phyloP scores from a whole-genome alignment of 2,797 vertebrate genomes.

The Caiman crocodilus region DNA sequence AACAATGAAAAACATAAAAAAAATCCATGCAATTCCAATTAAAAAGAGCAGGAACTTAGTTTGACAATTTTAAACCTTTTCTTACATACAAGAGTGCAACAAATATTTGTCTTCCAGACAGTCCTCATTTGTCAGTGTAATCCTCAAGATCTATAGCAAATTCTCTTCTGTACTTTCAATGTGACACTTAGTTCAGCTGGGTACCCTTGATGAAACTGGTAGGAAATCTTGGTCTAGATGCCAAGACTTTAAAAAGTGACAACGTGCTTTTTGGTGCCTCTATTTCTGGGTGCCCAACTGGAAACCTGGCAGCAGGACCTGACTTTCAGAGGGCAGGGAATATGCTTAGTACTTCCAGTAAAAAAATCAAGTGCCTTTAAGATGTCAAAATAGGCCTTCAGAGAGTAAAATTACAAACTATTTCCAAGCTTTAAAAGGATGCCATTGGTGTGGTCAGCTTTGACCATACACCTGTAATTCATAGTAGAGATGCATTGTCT shows the following conservation, averaged over 20 bases:
- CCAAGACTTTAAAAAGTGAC: background rate
- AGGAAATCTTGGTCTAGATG: background rate
- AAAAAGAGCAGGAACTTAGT: background rate
- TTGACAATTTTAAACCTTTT: background rate
- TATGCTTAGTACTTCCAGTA: background rate
- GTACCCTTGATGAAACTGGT: background rate
- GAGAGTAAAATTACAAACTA: constrained; percentile 45
- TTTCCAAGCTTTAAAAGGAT: constrained; percentile 38
- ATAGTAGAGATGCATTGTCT: constrained; percentile 17
- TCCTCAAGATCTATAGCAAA: background rate
- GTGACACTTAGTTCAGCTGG: background rate
- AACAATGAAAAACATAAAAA: background rate
- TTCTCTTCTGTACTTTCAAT: background rate
- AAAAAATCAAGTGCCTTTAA: background rate
- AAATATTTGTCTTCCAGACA: background rate
- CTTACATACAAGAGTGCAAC: no score
- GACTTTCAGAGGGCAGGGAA: background rate
- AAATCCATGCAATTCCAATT: background rate
- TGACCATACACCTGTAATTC: constrained; percentile 21
- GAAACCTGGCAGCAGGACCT: background rate
- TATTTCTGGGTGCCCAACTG: background rate
- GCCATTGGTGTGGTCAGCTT: constrained; percentile 21
- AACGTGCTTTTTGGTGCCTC: background rate
- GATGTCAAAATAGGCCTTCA: background rate
- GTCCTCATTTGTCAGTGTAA: background rate